Evolutionary conservation across 2,797 vertebrate genomes (phyloP), one percentile per base, ranked within the genome.

Genomic region (Sorex maritimensis): DNA sequence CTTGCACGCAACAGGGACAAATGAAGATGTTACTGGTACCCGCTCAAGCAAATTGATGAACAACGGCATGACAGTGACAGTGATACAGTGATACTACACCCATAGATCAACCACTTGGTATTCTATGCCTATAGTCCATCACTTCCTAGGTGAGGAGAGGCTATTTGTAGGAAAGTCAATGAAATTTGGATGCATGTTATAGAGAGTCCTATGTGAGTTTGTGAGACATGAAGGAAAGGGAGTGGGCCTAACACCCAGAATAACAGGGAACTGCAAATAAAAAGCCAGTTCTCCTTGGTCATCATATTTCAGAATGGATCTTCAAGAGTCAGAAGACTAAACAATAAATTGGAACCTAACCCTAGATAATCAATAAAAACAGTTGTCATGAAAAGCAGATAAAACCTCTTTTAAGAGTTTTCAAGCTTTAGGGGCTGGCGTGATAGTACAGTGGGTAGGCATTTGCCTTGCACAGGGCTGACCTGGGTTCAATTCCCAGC

Each of bases 391-490:
- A 63, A 86, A 5, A 15, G 5, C 80, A 3, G 24, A 9, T 44
- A 82, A 72, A 82, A 55, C 2, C 46, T 41, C 81, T 46, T 78
- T 58, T 38, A 89, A 87, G 79, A 24, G 30, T 82, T 85, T 84
- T 63, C n/a, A 80, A 75, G 41, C 30, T 91, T 89, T 34, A 34
- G 34, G 34, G 34, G 34, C 34, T 34, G 34, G 34, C 34, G 34
- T 34, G 34, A 34, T 34, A 34, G 34, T 34, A 34, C 34, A 34
- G 34, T 34, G 34, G 34, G 34, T 34, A 34, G 34, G 34, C 34
- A 34, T 34, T 34, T 34, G 34, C 34, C 34, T 34, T 34, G 34
- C 34, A 34, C 34, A 2, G 34, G 34, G 34, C 34, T 34, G 34
- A 34, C 34, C 34, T 34, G 34, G 34, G 34, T 34, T 34, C 34